Evolutionary conservation across 2,888 invertebrate species (phyloP), one percentile per base, ranked within the genome.

Genomic region (Andrena dorsata): DNA sequence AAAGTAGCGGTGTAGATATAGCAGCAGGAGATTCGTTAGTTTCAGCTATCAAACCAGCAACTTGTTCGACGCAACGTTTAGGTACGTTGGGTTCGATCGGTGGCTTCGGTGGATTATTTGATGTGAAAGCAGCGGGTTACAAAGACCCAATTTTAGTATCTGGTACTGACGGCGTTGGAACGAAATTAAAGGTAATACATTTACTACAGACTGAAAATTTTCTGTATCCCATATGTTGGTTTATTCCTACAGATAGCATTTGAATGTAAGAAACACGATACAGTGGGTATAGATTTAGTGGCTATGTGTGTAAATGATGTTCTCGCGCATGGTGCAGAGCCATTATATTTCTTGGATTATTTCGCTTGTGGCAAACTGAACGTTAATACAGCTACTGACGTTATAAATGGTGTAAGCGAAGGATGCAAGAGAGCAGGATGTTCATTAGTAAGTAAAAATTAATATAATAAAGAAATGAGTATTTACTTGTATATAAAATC

Each of bases 261-360:
- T 91, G 95, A 95, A 79, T 96, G 96, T 92, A 95, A 96, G 20
- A 95, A 96, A 74, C 98, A 98, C 94, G 96, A 97, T 90, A 96
- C 97, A 0, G 96, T 99, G 73, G 99, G 99, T 0, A 97, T 98
- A 89, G 99, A 99, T 94, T 95, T 99, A 47, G 98, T 99, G 2
- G 99, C 99, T 4, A 99, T 99, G 98, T 99, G 99, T 92, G 99
- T 98, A 63, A 99, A 99, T 94, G 99, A 99, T 94, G 96, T 99
- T 70, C 94, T 99, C 66, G 98, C 98, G 87, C 97, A 98, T 82
- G 99, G 99, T 61, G 99, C 99, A 0, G 98, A 98, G 90, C 99
- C 99, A 0, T 95, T 99, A 86, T 99, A 98, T 89, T 99, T 99
- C 94, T 95, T 99, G 23, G 99, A 99, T 95, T 99, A 99, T 94